Base-by-base conservation (phyloP, 2,797 vertebrate species). In the Prunella strophiata region DNA sequence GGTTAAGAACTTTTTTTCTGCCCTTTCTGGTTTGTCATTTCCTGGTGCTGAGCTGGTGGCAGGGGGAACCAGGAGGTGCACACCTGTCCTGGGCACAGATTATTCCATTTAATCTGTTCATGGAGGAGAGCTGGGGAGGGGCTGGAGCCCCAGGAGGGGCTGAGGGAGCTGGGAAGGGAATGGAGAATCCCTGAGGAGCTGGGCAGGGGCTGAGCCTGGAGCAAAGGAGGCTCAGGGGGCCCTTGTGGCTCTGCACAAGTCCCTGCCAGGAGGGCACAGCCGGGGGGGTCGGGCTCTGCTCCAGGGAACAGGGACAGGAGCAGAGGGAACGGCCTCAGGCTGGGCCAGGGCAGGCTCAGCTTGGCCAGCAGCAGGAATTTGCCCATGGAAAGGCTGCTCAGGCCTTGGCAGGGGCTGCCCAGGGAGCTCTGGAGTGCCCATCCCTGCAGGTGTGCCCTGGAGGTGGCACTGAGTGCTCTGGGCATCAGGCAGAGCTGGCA, bases 401-500 rank as follows among this genome's bases (percentile, higher is more conserved):
- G 52, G 77, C 23, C 17, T 42, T 50, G 77, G 65, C 0, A 68
- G 3, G 29, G 9, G 42, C 29, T 81, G 55, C 78, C 78, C 78
- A 61, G 55, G 38, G 78, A 61, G 78, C 3, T 25, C 30, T 32
- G 79, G 1, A 52, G 55, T 61, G 1, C 47, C 57, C 66, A 45
- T 11, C 57, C 79, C 52, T 80, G 63, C 3, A 29, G 52, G 77
- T 57, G 62, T 2, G 52, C 2, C 11, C 43, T 42, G 68, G 30
- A 26, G 1, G 34, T 54, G 80, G 50, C 80, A 50, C 70, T 65
- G 8, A 50, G 80, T 1, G 62, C 42, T 50, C 57, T 76, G 72
- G 34, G 58, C 12, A 40, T 3, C 0, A 10, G 68, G 45, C 45
- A 52, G 72, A 29, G 45, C n/a, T n/a, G 5, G 57, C 1, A 1